A percentile compares a stretch with the other conserved stretches of the same genome.
Evolutionary conservation across 2,797 vertebrate genomes (phyloP).

Genomic region (Danio aesculapii): DNA sequence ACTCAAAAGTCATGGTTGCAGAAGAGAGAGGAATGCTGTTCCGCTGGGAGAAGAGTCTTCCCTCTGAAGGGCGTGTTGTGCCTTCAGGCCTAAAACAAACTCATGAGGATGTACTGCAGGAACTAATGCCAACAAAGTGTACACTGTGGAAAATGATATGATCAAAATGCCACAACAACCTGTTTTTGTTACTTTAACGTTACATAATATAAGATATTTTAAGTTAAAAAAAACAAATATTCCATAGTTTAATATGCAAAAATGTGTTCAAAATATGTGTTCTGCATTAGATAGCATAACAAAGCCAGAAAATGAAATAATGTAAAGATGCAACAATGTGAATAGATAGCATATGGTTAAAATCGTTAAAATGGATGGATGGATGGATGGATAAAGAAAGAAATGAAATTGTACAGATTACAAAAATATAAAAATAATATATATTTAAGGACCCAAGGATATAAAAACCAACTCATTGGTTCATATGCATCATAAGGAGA

Average conservation of each 20-base stretch:
- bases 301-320: background rate
- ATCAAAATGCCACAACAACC: too few species aligned
- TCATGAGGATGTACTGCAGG: constrained; percentile 3
- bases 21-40: constrained; percentile 69
- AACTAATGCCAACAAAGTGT: constrained; percentile 36
- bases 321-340: background rate
- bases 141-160: background rate
- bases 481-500: background rate
- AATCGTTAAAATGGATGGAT: too few species aligned
- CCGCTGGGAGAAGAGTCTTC: constrained; percentile 54
- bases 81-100: constrained; percentile 43
- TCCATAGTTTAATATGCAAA: too few species aligned
- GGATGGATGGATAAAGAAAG: too few species aligned
- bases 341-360: too few species aligned
- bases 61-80: constrained; percentile 63
- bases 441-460: background rate
- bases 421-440: background rate
- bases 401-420: too few species aligned
- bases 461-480: background rate
- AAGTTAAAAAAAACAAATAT: too few species aligned
- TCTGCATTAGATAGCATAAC: too few species aligned
- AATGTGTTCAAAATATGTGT: background rate
- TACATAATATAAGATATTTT: too few species aligned
- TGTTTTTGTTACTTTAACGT: too few species aligned
- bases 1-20: constrained; percentile 60